Evolutionary conservation across 2,113 vertebrate species (phyloP).

Genomic region (Leptosomus discolor): DNA sequence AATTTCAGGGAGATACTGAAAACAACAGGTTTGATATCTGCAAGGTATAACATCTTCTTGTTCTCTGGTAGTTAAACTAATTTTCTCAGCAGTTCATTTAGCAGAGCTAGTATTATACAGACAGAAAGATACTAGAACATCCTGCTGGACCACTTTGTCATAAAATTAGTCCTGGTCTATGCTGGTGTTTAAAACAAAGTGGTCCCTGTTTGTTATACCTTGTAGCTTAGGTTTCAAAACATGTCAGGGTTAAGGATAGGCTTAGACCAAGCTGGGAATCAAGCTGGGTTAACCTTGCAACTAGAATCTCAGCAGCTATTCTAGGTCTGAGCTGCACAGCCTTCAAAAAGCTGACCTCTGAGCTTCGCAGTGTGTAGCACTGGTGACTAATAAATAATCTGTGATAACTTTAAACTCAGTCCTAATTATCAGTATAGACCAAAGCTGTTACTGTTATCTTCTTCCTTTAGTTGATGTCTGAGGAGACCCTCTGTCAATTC

Average conservation of each 20-base stretch:
- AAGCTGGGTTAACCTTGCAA: not conserved
- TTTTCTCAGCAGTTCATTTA: not conserved
- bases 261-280: not conserved
- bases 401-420: not conserved
- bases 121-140: not conserved
- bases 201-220: not conserved
- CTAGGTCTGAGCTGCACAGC: not conserved
- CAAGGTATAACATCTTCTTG: not conserved
- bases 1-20: not conserved
- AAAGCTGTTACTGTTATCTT: not conserved
- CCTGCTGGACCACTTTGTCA: not conserved
- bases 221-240: not conserved
- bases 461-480: not conserved
- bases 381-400: not conserved
- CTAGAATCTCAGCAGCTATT: not conserved
- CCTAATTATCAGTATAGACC: not conserved
- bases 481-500: not conserved
- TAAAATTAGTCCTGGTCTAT: not conserved
- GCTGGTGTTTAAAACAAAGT: not conserved
- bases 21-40: not conserved
- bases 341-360: not conserved
- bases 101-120: not conserved
- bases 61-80: not conserved
- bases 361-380: not conserved
- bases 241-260: not conserved